These are phyloP conservation scores for Drepanosiphum platanoidis DNA, from an alignment of 2,888 invertebrate species.

Conservation along the genomic window DNA sequence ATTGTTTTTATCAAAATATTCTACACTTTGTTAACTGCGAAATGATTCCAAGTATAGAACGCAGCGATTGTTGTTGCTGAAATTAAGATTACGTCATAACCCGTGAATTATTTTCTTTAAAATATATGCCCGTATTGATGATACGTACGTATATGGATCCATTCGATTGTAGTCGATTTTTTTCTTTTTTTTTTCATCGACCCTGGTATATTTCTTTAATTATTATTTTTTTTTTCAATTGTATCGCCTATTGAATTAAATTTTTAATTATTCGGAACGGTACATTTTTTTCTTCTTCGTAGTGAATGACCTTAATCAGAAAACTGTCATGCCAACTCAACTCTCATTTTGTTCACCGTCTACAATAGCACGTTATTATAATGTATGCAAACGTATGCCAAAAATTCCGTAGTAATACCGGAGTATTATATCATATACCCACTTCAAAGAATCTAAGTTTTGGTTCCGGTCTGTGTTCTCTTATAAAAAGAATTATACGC, in stretches of 20 bases:
- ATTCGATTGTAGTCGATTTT: not conserved
- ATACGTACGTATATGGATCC: not conserved
- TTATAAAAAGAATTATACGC: too few relatives aligned
- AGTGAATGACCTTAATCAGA: slow-evolving; percentile 46
- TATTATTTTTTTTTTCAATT: not conserved
- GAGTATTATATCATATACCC: too few relatives aligned
- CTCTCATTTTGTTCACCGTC: slow-evolving; percentile 7
- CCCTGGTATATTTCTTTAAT: not conserved
- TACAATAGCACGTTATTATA: slow-evolving; percentile 3
- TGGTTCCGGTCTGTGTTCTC: not conserved
- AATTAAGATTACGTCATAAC: not conserved
- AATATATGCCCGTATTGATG: not conserved
- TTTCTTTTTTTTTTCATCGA: slow-evolving; percentile 1
- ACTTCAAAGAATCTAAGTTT: slow-evolving; percentile 1
- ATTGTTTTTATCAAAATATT: too few relatives aligned
- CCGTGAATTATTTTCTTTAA: not conserved
- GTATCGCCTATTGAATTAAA: slow-evolving; percentile 26
- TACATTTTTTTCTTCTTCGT: not conserved
- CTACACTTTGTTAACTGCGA: not conserved
- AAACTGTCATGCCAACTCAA: slow-evolving; percentile 37
- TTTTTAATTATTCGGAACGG: slow-evolving; percentile 36
- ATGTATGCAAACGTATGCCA: slow-evolving; percentile 10
- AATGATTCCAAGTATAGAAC: not conserved
- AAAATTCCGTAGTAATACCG: not conserved
- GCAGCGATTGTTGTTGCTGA: not conserved